phyloP scores from a whole-genome alignment of 2,797 vertebrate genomes.

The Chaetophractus vellerosus region DNA sequence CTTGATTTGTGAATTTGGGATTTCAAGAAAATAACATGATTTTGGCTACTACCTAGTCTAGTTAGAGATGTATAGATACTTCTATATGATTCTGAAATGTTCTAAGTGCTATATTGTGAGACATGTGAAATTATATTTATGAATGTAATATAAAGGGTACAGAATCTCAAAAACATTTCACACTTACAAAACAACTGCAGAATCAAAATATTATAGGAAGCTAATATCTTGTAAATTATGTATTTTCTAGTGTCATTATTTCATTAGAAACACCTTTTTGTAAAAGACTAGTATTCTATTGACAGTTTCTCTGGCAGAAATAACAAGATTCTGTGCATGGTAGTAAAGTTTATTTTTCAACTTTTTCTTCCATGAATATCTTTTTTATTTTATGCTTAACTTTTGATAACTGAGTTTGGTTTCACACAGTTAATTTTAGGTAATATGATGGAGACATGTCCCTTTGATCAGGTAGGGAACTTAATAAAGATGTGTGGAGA shows the following conservation, averaged over 20 bases:
- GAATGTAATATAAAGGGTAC: neutral
- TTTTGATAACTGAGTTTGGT: slow-evolving; percentile 60
- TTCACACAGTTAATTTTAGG: slow-evolving; percentile 53
- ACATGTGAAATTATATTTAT: neutral
- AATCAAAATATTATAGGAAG: slow-evolving; percentile 58
- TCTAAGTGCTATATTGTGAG: neutral
- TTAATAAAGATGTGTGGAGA: neutral
- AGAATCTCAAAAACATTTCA: neutral
- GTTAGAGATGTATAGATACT: neutral
- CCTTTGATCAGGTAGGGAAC: slow-evolving; percentile 8
- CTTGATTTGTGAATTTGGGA: neutral
- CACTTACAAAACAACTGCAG: neutral
- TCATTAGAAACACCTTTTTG: neutral
- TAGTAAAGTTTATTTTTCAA: slow-evolving; percentile 12
- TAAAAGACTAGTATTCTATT: neutral
- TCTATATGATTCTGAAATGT: neutral
- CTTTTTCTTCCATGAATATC: neutral
- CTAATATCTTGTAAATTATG: slow-evolving; percentile 67
- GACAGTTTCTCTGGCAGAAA: neutral
- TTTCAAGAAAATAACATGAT: neutral
- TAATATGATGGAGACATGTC: neutral
- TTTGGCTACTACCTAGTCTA: neutral
- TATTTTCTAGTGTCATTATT: slow-evolving; percentile 26
- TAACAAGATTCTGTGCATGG: neutral
- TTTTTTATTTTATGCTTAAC: slow-evolving; percentile 53